Evolutionary conservation across 2,888 invertebrate genomes (phyloP).

Genomic region (Archips xylosteana): DNA sequence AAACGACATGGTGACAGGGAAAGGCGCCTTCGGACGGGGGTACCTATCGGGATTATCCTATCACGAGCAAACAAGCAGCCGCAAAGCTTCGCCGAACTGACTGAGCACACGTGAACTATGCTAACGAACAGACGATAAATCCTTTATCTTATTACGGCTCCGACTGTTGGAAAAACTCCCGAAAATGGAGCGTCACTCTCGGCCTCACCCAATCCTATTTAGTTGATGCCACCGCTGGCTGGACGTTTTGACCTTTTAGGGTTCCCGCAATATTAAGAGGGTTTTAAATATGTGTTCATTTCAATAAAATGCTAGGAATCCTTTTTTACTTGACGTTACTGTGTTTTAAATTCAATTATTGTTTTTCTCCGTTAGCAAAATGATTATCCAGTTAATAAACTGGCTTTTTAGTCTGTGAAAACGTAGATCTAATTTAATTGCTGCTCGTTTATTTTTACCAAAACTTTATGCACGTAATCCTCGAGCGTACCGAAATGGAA

Average conservation of each 20-base stretch:
- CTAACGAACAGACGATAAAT: conserved; percentile 82
- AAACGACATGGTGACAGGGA: conserved; percentile 60
- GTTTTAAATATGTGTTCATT: background rate
- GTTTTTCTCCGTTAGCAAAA: background rate
- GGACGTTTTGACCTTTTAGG: conserved; percentile 14
- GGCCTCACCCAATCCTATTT: conserved; percentile 51
- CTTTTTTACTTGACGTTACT: background rate
- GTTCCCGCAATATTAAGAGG: background rate
- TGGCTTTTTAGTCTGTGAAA: background rate
- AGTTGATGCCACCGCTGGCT: conserved; percentile 39
- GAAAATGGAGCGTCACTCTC: conserved; percentile 49
- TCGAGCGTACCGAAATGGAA: conserved; percentile 15
- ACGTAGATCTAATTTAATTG: conserved; percentile 27
- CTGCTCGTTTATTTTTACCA: conserved; percentile 16
- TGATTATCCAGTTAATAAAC: background rate
- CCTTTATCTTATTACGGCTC: conserved; percentile 81
- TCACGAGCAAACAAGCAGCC: conserved; percentile 74
- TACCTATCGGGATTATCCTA: conserved; percentile 72
- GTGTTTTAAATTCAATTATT: background rate
- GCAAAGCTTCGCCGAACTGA: conserved; percentile 64
- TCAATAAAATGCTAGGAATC: background rate
- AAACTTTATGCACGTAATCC: conserved; percentile 32
- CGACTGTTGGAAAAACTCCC: conserved; percentile 54
- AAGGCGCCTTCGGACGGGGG: conserved; percentile 61
- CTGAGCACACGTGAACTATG: conserved; percentile 70